Conservation (phyloP, 1,140 invertebrate species). For the Drosophila lowei region DNA sequence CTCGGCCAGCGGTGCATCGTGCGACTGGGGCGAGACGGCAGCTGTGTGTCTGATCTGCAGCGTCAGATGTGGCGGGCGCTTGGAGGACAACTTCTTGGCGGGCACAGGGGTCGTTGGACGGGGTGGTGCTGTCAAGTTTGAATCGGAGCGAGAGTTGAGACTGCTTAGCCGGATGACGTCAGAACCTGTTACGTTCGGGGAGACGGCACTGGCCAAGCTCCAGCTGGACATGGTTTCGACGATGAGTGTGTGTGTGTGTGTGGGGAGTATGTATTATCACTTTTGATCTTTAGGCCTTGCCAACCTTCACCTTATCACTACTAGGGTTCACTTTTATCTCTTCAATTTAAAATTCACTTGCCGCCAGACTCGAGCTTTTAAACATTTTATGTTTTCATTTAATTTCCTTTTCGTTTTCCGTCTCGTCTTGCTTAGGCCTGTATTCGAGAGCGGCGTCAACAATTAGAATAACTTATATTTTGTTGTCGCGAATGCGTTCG, state of each 20-base stretch:
- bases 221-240: constrained; percentile 63
- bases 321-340: constrained; percentile 18
- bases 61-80: constrained; percentile 60
- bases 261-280: neutral
- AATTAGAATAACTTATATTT: constrained; percentile 53
- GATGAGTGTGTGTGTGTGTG: constrained; percentile 5
- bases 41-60: constrained; percentile 31
- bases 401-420: constrained; percentile 24
- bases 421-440: constrained; percentile 36
- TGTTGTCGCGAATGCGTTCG: neutral
- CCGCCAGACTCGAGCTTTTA: constrained; percentile 5
- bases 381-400: constrained; percentile 24
- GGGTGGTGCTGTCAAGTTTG: constrained; percentile 36
- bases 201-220: constrained; percentile 68
- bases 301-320: constrained; percentile 18
- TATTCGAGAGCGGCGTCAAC: constrained; percentile 33
- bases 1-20: constrained; percentile 49
- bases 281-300: constrained; percentile 31
- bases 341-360: neutral
- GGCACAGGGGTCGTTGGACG: constrained; percentile 69
- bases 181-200: constrained; percentile 55
- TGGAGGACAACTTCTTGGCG: constrained; percentile 49
- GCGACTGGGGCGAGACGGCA: constrained; percentile 5
- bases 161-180: constrained; percentile 57
- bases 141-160: constrained; percentile 58